Conservation (phyloP, 2,888 invertebrate genomes). For the Agrotis puta region DNA sequence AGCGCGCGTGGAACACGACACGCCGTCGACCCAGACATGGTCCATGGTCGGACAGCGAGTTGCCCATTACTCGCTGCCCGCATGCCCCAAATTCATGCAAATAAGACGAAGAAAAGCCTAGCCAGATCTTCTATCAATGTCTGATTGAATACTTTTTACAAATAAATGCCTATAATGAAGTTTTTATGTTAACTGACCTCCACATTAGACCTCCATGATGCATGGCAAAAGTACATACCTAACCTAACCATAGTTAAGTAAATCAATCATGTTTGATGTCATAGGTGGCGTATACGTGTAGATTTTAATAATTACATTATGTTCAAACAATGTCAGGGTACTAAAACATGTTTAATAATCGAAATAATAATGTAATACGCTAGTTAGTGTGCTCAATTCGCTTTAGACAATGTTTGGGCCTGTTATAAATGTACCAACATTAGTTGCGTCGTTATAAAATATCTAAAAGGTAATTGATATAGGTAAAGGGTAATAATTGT, state of each 20-base stretch:
- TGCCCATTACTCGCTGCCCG: no score
- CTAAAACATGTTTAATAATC: constrained; percentile 33
- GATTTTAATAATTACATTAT: constrained; percentile 33
- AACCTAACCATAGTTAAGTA: not conserved
- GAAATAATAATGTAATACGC: constrained; percentile 36
- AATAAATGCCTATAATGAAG: not conserved
- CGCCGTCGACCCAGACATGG: no score
- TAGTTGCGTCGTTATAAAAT: not conserved
- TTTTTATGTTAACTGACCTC: not conserved
- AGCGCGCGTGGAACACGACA: no score
- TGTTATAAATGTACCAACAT: not conserved
- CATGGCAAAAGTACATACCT: not conserved
- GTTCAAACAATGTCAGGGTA: constrained; percentile 29
- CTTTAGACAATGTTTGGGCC: not conserved
- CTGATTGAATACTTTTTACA: not conserved
- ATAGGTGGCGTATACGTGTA: constrained; percentile 27
- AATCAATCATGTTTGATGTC: constrained; percentile 30
- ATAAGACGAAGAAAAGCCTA: no score
- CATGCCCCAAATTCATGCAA: no score
- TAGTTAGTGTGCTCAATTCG: not conserved
- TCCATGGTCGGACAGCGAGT: no score
- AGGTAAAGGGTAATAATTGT: no score
- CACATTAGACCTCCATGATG: constrained; percentile 8
- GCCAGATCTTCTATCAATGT: no score
- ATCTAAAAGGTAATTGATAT: not conserved